Conservation (phyloP, 92 coral and sea anemone species). For the Montipora capitata region DNA sequence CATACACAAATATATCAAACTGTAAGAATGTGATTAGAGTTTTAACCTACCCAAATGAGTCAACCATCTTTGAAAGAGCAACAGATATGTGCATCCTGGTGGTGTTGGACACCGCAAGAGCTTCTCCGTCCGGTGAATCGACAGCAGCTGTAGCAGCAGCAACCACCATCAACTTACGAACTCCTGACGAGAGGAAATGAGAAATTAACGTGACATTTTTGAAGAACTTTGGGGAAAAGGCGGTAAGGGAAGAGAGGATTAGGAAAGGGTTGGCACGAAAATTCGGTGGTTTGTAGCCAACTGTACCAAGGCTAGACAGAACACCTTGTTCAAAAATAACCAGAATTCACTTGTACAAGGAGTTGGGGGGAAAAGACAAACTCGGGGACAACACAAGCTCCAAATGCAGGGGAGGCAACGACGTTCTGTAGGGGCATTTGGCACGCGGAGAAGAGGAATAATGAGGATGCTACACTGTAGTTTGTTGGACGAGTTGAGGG, state of each 20-base stretch:
- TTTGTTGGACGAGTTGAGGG: no score
- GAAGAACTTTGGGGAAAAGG: no score
- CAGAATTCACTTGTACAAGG: not conserved
- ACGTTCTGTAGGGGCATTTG: no score
- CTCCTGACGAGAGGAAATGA: constrained; percentile 53
- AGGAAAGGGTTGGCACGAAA: no score
- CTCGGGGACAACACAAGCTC: no score
- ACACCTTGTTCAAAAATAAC: not conserved
- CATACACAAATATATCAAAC: not conserved
- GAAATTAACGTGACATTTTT: not conserved
- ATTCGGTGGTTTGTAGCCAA: no score
- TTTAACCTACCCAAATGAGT: constrained; percentile 83
- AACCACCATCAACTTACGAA: constrained; percentile 80
- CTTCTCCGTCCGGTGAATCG: constrained; percentile 54
- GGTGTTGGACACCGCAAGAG: constrained; percentile 77
- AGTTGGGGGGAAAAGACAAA: no score
- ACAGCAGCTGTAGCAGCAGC: constrained; percentile 84
- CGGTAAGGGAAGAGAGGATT: no score
- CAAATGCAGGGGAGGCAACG: no score
- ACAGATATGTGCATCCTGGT: constrained; percentile 99
- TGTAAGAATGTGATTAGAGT: not conserved
- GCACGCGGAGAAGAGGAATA: no score
- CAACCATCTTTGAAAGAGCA: constrained; percentile 86
- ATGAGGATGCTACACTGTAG: no score
- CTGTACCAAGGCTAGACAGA: no score